phyloP scores from a whole-genome alignment of 2,797 vertebrate genomes.

The Hemibagrus guttatus region DNA sequence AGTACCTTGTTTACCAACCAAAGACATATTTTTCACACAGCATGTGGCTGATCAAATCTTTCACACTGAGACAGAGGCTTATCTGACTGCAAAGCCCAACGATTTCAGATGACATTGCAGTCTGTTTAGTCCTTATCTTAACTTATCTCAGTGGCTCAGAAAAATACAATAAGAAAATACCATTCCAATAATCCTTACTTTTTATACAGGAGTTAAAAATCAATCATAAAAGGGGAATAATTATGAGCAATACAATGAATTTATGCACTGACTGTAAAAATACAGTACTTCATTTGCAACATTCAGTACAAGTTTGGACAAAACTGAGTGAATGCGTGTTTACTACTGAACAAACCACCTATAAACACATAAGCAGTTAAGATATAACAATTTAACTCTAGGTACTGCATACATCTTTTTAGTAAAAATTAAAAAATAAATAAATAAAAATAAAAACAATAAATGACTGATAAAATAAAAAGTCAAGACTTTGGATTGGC shows the following conservation, averaged over 20 bases:
- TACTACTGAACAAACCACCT: not conserved
- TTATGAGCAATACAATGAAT: not conserved
- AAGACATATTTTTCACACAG: not conserved
- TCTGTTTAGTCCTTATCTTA: not conserved
- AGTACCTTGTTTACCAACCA: not conserved
- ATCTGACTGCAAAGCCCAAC: not conserved
- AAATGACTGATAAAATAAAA: not conserved
- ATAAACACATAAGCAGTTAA: not conserved
- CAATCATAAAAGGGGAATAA: not conserved
- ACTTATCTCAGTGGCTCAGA: not conserved
- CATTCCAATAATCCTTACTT: not conserved
- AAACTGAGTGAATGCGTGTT: not conserved
- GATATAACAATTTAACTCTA: not conserved
- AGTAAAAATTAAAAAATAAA: not conserved
- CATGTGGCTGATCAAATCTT: not conserved
- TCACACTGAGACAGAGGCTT: not conserved
- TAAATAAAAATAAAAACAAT: not conserved
- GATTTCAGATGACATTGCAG: not conserved
- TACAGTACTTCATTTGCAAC: slow-evolving; percentile 2
- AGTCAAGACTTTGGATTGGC: not conserved
- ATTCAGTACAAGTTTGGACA: not conserved
- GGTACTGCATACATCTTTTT: not conserved
- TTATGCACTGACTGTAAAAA: not conserved
- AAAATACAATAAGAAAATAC: not conserved
- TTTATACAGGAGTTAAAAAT: not conserved